phyloP scores from a whole-genome alignment of 2,888 invertebrate species.

The Hirtodrosophila cameraria region DNA sequence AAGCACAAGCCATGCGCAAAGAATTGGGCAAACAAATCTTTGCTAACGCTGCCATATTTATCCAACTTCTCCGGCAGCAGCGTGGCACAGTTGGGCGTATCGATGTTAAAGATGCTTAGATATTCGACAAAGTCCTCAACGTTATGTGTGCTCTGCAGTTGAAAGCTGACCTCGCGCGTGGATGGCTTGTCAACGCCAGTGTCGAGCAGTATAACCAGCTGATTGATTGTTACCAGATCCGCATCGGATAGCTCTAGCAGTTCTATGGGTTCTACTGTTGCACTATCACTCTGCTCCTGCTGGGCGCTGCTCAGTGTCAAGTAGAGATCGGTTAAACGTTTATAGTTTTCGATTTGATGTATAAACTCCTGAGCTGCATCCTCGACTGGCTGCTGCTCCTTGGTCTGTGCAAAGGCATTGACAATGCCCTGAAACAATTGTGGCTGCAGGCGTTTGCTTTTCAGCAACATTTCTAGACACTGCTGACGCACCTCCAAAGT shows the following conservation, averaged over 20 bases:
- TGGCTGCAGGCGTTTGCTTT: conserved; percentile 87
- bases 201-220: conserved; percentile 86
- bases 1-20: conserved; percentile 83
- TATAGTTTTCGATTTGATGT: conserved; percentile 70
- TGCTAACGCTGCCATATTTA: conserved; percentile 76
- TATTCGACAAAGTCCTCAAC: conserved; percentile 86
- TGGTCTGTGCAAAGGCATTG: conserved; percentile 76
- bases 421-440: conserved; percentile 86
- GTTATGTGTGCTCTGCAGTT: conserved; percentile 84
- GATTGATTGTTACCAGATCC: conserved; percentile 87
- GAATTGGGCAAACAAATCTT: conserved; percentile 75
- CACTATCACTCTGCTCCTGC: conserved; percentile 51
- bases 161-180: conserved; percentile 86
- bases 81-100: conserved; percentile 78
- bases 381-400: conserved; percentile 21
- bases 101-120: conserved; percentile 77
- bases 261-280: conserved; percentile 26
- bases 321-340: conserved; percentile 81
- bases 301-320: conserved; percentile 60
- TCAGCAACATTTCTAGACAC: conserved; percentile 89
- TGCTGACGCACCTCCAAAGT: conserved; percentile 90
- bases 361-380: conserved; percentile 75
- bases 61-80: conserved; percentile 81
- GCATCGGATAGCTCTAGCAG: conserved; percentile 70
- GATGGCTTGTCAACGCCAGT: conserved; percentile 62